phyloP scores from a whole-genome alignment of 2,113 vertebrate genomes.

The Phyllostomus discolor region DNA sequence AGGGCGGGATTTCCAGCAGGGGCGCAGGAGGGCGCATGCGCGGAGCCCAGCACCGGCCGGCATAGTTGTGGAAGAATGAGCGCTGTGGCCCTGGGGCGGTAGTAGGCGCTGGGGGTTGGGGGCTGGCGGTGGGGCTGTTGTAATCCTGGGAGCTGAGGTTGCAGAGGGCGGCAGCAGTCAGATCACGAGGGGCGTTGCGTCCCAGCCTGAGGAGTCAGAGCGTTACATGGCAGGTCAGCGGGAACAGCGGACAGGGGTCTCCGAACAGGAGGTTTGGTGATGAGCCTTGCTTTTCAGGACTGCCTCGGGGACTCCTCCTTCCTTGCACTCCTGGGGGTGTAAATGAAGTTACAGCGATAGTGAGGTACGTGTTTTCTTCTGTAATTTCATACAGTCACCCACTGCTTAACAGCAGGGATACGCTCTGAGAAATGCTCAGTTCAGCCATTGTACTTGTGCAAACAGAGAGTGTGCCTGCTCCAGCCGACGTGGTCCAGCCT shows the following conservation, averaged over 20 bases:
- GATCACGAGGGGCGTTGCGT: neutral
- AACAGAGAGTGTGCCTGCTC: neutral
- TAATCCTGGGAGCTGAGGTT: neutral
- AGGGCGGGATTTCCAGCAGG: neutral
- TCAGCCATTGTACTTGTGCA: neutral
- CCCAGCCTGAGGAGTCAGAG: neutral
- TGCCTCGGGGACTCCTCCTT: neutral
- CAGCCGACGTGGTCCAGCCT: neutral
- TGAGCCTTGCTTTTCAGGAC: neutral
- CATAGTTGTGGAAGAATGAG: neutral
- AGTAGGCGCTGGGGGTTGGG: too few relatives aligned
- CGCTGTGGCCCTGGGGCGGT: rapidly evolving
- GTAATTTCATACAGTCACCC: neutral
- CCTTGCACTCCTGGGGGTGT: neutral
- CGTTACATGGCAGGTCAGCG: too few relatives aligned
- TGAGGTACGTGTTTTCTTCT: neutral
- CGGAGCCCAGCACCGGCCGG: neutral
- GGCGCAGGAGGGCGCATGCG: neutral
- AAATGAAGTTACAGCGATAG: neutral
- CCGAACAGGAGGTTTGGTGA: neutral
- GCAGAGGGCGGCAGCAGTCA: neutral
- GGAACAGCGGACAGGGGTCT: neutral
- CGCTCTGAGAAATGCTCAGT: neutral
- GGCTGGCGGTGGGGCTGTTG: too few relatives aligned
- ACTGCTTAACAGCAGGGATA: neutral